Conservation (phyloP, 2,797 vertebrate species). For the Anomalospiza imberbis region DNA sequence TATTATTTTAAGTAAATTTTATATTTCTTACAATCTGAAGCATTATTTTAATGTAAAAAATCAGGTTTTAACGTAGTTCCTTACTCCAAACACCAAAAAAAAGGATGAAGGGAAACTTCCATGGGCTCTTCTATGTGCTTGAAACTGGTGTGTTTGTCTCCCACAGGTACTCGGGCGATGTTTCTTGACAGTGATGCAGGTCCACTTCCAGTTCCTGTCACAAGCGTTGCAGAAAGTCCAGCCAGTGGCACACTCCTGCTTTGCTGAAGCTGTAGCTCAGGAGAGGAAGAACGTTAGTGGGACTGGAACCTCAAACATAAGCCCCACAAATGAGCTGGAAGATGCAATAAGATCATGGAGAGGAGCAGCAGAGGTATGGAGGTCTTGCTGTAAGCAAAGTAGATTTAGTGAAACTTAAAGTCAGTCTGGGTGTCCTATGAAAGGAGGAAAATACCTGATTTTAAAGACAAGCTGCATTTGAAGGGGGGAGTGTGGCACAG, state of each 20-base stretch:
- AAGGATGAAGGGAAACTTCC: background rate
- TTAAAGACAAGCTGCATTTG: background rate
- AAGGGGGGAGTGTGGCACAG: background rate
- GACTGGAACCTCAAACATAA: conserved; percentile 72
- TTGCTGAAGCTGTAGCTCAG: conserved; percentile 91
- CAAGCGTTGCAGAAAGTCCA: conserved; percentile 97
- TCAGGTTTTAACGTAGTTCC: background rate
- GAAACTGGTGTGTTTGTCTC: background rate
- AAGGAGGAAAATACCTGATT: background rate
- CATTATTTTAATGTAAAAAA: background rate
- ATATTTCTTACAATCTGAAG: background rate
- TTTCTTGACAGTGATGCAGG: conserved; percentile 98
- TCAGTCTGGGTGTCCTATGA: background rate
- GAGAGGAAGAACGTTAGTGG: conserved; percentile 83
- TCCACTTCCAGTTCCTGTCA: conserved; percentile 98
- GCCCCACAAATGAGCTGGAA: conserved; percentile 86
- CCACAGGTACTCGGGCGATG: conserved; percentile 93
- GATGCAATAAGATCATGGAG: conserved; percentile 94
- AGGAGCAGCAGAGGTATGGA: conserved; percentile 89
- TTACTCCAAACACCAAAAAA: background rate
- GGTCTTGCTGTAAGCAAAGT: background rate
- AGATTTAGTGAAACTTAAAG: background rate
- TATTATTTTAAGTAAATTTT: background rate
- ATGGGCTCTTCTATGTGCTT: background rate
- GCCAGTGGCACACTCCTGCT: conserved; percentile 94